Evolutionary conservation across 2,113 vertebrate genomes (phyloP).

Genomic region (Notothenia coriiceps): DNA sequence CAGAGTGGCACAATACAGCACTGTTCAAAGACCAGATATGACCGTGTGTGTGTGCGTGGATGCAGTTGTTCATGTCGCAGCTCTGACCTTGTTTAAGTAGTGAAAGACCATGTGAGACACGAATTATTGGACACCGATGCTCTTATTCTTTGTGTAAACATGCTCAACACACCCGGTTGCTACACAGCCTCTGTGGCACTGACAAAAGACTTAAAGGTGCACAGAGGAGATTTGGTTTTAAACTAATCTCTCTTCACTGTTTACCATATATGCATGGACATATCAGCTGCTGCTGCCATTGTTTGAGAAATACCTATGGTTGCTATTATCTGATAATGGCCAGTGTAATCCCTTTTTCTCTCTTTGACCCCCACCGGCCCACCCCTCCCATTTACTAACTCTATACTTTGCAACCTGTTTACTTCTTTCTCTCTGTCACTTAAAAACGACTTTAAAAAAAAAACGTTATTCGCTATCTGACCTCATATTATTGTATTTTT

Average conservation of each 20-base stretch:
- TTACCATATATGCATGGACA: slow-evolving; percentile 84
- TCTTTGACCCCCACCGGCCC: slow-evolving; percentile 58
- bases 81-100: slow-evolving; percentile 83
- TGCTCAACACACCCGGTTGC: slow-evolving; percentile 72
- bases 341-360: slow-evolving; percentile 66
- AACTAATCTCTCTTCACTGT: slow-evolving; percentile 81
- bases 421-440: not conserved
- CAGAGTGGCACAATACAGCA: slow-evolving; percentile 75
- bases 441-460: no score
- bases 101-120: slow-evolving; percentile 82
- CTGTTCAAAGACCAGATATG: slow-evolving; percentile 78
- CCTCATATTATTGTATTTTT: not conserved
- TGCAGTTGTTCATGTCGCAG: slow-evolving; percentile 73
- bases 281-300: slow-evolving; percentile 77
- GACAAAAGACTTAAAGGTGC: slow-evolving; percentile 83
- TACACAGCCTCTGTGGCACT: slow-evolving; percentile 72
- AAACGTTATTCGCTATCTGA: not conserved
- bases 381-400: slow-evolving; percentile 28
- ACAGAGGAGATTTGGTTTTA: slow-evolving; percentile 77
- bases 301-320: slow-evolving; percentile 83
- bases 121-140: slow-evolving; percentile 82
- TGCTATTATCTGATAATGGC: slow-evolving; percentile 75
- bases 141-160: slow-evolving; percentile 85
- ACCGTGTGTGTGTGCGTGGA: slow-evolving; percentile 29
- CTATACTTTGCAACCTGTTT: slow-evolving; percentile 34